Evolutionary conservation across 2,888 invertebrate genomes (phyloP).

Genomic region (Chydorus sphaericus): DNA sequence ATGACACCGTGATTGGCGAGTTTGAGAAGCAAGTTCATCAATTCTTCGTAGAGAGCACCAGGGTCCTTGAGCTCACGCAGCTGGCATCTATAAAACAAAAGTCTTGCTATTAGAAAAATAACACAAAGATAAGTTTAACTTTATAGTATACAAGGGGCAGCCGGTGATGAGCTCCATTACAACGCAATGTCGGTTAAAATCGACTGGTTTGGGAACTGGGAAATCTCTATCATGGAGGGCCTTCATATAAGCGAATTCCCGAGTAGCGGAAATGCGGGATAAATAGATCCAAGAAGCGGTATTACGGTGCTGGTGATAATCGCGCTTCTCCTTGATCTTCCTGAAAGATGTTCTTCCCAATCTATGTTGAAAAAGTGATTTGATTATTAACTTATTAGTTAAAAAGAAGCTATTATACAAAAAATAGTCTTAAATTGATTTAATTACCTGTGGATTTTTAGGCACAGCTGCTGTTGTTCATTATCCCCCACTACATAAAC

Average conservation of each 20-base stretch:
- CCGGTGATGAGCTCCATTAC: conserved; percentile 86
- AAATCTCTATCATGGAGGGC: conserved; percentile 78
- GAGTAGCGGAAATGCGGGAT: conserved; percentile 87
- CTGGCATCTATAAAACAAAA: conserved; percentile 37
- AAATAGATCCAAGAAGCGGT: conserved; percentile 90
- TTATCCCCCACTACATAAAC: conserved; percentile 78
- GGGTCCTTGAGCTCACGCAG: conserved; percentile 49
- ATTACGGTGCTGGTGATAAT: conserved; percentile 85
- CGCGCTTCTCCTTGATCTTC: conserved; percentile 86
- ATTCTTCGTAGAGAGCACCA: conserved; percentile 70
- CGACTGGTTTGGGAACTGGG: conserved; percentile 87
- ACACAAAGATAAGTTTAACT: conserved; percentile 27
- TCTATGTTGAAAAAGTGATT: conserved; percentile 33
- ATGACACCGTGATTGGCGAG: conserved; percentile 92
- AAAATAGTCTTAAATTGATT: background rate
- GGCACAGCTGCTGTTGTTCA: conserved; percentile 47
- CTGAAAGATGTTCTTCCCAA: conserved; percentile 92
- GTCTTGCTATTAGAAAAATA: conserved; percentile 15
- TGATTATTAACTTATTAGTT: too few species aligned
- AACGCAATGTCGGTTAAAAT: conserved; percentile 85
- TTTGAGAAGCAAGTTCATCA: conserved; percentile 82
- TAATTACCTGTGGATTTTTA: conserved; percentile 69
- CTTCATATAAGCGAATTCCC: conserved; percentile 96
- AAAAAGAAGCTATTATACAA: too few species aligned
- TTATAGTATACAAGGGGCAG: conserved; percentile 62